phyloP scores from a whole-genome alignment of 2,888 invertebrate species.

The Caenorhabditis japonica region DNA sequence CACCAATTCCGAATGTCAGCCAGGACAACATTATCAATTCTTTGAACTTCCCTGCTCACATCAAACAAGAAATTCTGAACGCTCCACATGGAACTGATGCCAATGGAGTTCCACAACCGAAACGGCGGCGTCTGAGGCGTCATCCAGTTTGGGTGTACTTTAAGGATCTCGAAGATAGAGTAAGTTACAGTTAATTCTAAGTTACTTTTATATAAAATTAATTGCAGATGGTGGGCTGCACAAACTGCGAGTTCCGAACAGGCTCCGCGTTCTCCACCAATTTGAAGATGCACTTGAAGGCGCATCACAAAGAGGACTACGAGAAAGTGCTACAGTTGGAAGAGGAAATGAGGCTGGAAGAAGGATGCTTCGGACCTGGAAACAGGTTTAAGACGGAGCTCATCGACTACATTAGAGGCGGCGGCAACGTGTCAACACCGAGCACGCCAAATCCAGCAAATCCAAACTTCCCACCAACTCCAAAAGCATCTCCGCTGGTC shows the following conservation, averaged over 20 bases:
- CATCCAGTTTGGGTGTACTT: conserved; percentile 76
- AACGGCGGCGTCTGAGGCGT: conserved; percentile 66
- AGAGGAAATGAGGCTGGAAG: conserved; percentile 68
- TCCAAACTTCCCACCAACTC: conserved; percentile 16
- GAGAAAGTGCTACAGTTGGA: conserved; percentile 67
- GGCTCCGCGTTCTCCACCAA: conserved; percentile 73
- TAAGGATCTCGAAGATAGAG: conserved; percentile 72
- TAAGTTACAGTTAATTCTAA: conserved; percentile 18
- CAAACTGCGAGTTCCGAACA: conserved; percentile 72
- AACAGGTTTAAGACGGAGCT: conserved; percentile 69
- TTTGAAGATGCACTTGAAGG: conserved; percentile 73
- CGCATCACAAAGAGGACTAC: conserved; percentile 72
- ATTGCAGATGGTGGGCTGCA: conserved; percentile 71
- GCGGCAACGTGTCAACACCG: conserved; percentile 67
- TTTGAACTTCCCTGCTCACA: conserved; percentile 56
- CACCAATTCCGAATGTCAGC: conserved; percentile 22
- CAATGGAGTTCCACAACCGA: conserved; percentile 66
- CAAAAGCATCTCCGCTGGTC: conserved; percentile 63
- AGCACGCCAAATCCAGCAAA: conserved; percentile 24
- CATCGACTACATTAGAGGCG: conserved; percentile 68
- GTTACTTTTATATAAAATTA: background rate
- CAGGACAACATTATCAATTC: conserved; percentile 57
- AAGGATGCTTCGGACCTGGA: conserved; percentile 64
- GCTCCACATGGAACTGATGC: conserved; percentile 65
- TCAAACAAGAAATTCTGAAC: conserved; percentile 52